A percentile compares a stretch with the other conserved stretches of the same genome.
Evolutionary conservation across 2,113 vertebrate species (phyloP).

Genomic region (Oryctolagus cuniculus): DNA sequence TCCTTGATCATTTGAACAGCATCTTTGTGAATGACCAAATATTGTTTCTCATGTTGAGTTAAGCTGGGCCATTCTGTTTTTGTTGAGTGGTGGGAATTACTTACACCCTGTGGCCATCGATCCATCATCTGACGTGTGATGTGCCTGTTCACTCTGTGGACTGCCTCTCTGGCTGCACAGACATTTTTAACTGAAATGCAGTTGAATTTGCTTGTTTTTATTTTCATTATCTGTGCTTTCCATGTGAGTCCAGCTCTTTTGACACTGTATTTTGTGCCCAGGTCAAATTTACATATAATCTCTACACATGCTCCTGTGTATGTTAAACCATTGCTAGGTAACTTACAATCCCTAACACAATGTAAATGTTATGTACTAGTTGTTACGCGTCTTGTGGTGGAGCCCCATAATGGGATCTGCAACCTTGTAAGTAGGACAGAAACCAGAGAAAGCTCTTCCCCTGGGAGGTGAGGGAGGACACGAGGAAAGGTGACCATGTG

Average conservation of each 20-base stretch:
- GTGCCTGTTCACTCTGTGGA: background rate
- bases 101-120: conserved; percentile 6
- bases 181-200: background rate
- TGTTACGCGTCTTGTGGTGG: too few relatives aligned
- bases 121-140: background rate
- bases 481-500: too few relatives aligned
- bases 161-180: background rate
- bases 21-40: background rate
- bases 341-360: too few relatives aligned
- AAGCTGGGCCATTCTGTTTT: background rate
- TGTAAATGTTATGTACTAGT: too few relatives aligned
- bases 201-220: background rate
- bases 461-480: too few relatives aligned
- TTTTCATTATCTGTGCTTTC: background rate
- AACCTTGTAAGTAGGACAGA: too few relatives aligned
- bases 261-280: background rate
- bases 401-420: too few relatives aligned
- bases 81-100: background rate
- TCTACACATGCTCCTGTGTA: too few relatives aligned
- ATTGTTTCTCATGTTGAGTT: too few relatives aligned
- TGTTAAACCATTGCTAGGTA: too few relatives aligned
- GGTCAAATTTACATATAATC: too few relatives aligned
- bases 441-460: too few relatives aligned
- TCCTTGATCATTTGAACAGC: background rate
- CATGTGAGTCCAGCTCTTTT: background rate